phyloP scores from a whole-genome alignment of 2,113 vertebrate genomes.

The Propithecus coquereli region DNA sequence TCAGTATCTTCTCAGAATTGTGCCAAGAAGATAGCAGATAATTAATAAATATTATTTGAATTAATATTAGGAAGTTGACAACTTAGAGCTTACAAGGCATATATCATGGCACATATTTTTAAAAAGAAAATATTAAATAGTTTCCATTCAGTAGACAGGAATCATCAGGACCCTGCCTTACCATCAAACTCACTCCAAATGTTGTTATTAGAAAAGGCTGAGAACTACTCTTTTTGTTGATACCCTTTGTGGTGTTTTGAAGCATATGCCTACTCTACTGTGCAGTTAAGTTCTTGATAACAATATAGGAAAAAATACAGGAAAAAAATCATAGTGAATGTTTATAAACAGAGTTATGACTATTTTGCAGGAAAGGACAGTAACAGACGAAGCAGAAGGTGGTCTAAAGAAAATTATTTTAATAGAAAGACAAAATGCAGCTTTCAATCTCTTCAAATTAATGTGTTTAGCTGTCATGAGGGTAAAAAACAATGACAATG shows the following conservation, averaged over 20 bases:
- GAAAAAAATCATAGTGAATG: too few relatives aligned
- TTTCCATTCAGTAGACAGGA: background rate
- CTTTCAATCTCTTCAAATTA: background rate
- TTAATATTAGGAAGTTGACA: too few relatives aligned
- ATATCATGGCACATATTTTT: background rate
- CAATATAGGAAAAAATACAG: background rate
- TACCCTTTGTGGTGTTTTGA: background rate
- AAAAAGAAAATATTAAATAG: background rate
- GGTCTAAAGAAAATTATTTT: background rate
- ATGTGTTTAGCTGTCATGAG: background rate
- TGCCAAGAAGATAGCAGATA: too few relatives aligned
- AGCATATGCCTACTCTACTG: fast-evolving
- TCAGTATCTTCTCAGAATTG: background rate
- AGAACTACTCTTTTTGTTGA: background rate
- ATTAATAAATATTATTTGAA: background rate
- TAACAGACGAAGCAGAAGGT: background rate
- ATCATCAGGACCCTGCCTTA: background rate
- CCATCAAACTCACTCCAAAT: background rate
- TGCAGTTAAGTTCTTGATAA: background rate
- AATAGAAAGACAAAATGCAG: background rate
- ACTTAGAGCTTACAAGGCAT: background rate
- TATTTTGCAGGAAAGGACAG: too few relatives aligned
- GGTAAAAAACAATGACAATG: background rate
- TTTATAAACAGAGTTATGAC: too few relatives aligned
- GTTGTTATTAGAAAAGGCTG: background rate